Evolutionary conservation across 2,888 invertebrate species (phyloP).

Genomic region (Leucania comma): DNA sequence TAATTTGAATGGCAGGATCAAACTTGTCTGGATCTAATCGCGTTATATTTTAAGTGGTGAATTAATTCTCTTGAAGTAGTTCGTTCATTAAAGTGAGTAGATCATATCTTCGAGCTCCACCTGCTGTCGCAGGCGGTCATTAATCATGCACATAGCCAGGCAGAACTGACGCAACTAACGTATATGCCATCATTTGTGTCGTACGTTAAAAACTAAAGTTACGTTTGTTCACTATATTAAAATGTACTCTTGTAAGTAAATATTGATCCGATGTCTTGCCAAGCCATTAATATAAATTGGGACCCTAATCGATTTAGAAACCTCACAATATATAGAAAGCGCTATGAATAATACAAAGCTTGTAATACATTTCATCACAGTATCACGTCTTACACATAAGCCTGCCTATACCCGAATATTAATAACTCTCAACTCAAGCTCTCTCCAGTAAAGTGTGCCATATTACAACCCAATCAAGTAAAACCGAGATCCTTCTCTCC

Average conservation of each 20-base stretch:
- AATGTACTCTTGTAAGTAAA: not conserved
- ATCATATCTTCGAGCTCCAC: conserved; percentile 33
- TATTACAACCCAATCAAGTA: conserved; percentile 40
- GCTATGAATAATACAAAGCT: not conserved
- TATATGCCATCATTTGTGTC: conserved; percentile 13
- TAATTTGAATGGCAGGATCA: conserved; percentile 22
- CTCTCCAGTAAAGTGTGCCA: conserved; percentile 3
- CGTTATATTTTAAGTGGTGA: conserved; percentile 5
- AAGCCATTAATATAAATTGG: not conserved
- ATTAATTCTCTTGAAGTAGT: conserved; percentile 14
- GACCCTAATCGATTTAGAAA: not conserved
- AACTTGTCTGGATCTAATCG: conserved; percentile 5
- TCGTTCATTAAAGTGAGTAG: conserved; percentile 22
- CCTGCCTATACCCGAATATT: not conserved
- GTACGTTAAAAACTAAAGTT: conserved; percentile 5
- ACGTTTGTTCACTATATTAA: conserved; percentile 3
- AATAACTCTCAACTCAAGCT: conserved; percentile 12
- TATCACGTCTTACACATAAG: not conserved
- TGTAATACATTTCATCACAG: not conserved
- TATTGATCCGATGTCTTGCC: not conserved
- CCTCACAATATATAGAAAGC: not conserved
- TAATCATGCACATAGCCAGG: conserved; percentile 31
- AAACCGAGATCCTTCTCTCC: conserved; percentile 33
- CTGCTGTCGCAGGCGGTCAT: conserved; percentile 19
- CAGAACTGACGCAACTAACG: not conserved